phyloP scores from a whole-genome alignment of 2,888 invertebrate species.

The Villa cingulata region DNA sequence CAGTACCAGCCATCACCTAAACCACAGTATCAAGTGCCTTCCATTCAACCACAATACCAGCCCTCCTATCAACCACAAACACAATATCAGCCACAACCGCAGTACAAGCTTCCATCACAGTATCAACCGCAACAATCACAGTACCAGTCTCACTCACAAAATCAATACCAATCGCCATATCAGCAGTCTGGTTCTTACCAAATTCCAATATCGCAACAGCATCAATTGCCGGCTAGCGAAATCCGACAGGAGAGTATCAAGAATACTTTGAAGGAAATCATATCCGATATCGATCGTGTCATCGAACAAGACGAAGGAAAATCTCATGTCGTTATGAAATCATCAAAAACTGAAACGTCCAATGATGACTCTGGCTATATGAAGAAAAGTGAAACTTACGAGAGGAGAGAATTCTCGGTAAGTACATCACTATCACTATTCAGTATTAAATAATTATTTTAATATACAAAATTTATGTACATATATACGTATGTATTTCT shows the following conservation, averaged over 20 bases:
- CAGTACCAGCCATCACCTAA: slow-evolving; percentile 15
- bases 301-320: slow-evolving; percentile 37
- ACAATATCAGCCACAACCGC: slow-evolving; percentile 9
- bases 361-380: slow-evolving; percentile 2
- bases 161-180: background rate
- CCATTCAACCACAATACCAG: slow-evolving; percentile 10
- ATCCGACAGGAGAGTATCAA: slow-evolving; percentile 42
- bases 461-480: too few species aligned
- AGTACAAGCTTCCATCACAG: too few species aligned
- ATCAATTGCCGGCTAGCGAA: slow-evolving; percentile 19
- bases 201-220: slow-evolving; percentile 9
- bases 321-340: background rate
- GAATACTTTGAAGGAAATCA: slow-evolving; percentile 44
- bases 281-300: slow-evolving; percentile 45
- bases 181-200: slow-evolving; percentile 2
- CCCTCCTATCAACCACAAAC: slow-evolving; percentile 6
- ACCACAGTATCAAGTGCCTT: slow-evolving; percentile 11
- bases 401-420: slow-evolving; percentile 6
- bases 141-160: slow-evolving; percentile 7
- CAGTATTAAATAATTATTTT: too few species aligned
- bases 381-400: background rate
- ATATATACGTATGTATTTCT: too few species aligned
- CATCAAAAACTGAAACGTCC: slow-evolving; percentile 2
- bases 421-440: too few species aligned
- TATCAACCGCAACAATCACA: slow-evolving; percentile 9